Evolutionary conservation across 2,797 vertebrate species (phyloP).

Genomic region (Thamnophis elegans): DNA sequence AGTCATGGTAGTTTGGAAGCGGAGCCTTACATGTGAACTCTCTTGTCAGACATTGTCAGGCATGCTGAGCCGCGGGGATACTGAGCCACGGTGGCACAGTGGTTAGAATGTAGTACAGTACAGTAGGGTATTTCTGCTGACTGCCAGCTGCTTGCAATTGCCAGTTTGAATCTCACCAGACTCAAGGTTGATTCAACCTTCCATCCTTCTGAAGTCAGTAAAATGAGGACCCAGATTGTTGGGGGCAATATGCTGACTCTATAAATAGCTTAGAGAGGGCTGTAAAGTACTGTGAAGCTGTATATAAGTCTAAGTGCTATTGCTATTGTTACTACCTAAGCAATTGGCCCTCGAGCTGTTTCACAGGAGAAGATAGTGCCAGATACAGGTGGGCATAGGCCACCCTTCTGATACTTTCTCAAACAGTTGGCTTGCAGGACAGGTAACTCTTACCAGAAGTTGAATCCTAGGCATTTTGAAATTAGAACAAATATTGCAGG

Average conservation of each 20-base stretch:
- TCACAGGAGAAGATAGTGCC: not conserved
- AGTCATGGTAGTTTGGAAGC: not conserved
- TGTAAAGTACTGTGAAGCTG: no score
- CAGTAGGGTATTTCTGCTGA: no score
- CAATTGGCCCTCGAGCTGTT: not conserved
- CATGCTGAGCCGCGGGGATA: no score
- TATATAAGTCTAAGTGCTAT: not conserved
- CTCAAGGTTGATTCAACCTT: no score
- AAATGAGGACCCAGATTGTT: no score
- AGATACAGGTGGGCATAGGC: not conserved
- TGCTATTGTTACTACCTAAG: not conserved
- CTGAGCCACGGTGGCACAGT: no score
- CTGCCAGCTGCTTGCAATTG: no score
- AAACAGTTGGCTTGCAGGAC: not conserved
- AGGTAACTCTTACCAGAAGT: not conserved
- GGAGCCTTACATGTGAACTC: not conserved
- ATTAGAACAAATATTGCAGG: not conserved
- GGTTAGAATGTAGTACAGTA: no score
- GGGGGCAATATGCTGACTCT: no score
- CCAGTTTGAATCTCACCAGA: no score
- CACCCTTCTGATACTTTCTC: not conserved
- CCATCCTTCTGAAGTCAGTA: no score
- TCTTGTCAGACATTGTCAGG: not conserved
- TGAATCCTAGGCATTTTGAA: not conserved
- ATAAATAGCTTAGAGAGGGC: no score